Conservation (phyloP, 2,888 invertebrate genomes). For the Pandemis corylana region DNA sequence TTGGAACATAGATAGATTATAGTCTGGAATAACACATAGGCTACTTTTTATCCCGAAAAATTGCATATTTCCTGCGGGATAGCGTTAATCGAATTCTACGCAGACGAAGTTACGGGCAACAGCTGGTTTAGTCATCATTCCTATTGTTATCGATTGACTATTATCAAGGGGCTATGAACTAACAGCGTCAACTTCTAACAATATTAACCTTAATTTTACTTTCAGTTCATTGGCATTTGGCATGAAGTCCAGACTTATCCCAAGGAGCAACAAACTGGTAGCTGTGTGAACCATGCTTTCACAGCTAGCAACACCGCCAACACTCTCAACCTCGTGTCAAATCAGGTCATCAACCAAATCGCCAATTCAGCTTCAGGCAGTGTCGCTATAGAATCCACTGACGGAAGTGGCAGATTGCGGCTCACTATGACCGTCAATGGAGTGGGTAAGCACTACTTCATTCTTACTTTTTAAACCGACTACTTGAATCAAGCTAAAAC, state of each 20-base stretch:
- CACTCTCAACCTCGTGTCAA: constrained; percentile 47
- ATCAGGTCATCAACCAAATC: constrained; percentile 52
- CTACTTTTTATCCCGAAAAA: too few relatives aligned
- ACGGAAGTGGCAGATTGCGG: constrained; percentile 23
- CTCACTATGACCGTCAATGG: constrained; percentile 41
- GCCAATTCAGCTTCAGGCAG: constrained; percentile 12
- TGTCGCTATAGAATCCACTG: constrained; percentile 10
- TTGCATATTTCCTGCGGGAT: too few relatives aligned
- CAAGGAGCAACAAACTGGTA: constrained; percentile 77
- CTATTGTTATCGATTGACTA: too few relatives aligned
- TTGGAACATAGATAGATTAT: too few relatives aligned
- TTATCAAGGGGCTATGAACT: too few relatives aligned
- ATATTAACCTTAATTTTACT: background rate
- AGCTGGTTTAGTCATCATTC: too few relatives aligned
- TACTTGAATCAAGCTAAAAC: too few relatives aligned
- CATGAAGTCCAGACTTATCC: constrained; percentile 77
- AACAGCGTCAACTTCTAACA: too few relatives aligned
- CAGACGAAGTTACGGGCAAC: too few relatives aligned
- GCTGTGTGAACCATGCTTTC: constrained; percentile 24
- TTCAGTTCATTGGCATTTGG: constrained; percentile 84
- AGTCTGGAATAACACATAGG: too few relatives aligned
- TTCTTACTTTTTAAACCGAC: background rate
- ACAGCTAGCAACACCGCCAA: too few relatives aligned
- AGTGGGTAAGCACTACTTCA: background rate
- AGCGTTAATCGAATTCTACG: too few relatives aligned